Evolutionary conservation across 23 tunicate species (phyloP), one percentile per base, ranked within the genome.

Genomic region (Trididemnum nubilum): DNA sequence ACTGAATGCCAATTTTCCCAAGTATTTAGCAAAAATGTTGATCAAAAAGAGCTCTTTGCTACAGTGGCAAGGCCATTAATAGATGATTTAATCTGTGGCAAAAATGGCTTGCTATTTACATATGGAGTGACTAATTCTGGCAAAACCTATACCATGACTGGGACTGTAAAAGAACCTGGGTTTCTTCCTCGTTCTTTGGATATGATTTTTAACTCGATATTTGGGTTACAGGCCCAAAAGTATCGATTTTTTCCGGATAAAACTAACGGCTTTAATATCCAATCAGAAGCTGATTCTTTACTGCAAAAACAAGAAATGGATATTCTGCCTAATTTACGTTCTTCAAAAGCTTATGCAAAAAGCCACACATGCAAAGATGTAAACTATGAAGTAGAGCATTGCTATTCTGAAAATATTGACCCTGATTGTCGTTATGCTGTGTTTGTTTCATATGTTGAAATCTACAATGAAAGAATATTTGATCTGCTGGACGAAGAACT

Each of bases 121-220:
- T 96, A 96, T 87, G 99, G 99, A 15, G 99, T 96, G 4, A 96
- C 99, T 15, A 91, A 83, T 40, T 96, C 99, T 27, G 99, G 99
- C 0, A 96, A 96, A 59, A 96, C 99, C 12, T 96, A 96, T 82
- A 96, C 99, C 0, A 96, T 96, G 99, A 91, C 99, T 33, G 99
- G 99, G 0, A 83, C 97, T 26, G 81, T 93, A 0, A 88, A 96
- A 54, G 87, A 82, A 34, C 99, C 99, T 31, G 99, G 99, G 18
- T 80, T 91, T 63, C 63, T 96, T 35, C 99, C 99, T 0, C 72
- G 99, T 15, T 80, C 94, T 51, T 51, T 96, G 78, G 99, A 96
- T 35, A 96, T 96, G 99, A 72, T 96, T 33, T 96, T 96, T 72
- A 87, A 88, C 35, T 96, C 99, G 2, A 50, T 91, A 2, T 70